phyloP scores from a whole-genome alignment of 1,140 invertebrate genomes.

The Melipona quadrifasciata region DNA sequence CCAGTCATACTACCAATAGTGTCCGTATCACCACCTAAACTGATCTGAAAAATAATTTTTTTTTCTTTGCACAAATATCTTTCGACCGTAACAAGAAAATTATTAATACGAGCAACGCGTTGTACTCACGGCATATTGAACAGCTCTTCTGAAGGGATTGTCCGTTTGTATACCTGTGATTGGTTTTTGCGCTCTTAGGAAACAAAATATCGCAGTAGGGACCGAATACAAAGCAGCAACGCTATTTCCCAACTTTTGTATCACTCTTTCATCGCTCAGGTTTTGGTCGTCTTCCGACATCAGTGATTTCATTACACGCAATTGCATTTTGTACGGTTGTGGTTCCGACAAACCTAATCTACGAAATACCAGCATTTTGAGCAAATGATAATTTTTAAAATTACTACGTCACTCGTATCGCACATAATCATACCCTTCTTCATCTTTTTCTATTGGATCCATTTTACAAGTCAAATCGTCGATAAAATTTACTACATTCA shows the following conservation, averaged over 20 bases:
- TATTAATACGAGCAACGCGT: background rate
- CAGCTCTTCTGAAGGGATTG: conserved; percentile 85
- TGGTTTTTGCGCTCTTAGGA: conserved; percentile 84
- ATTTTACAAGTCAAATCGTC: conserved; percentile 84
- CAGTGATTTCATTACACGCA: conserved; percentile 81
- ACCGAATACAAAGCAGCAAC: conserved; percentile 87
- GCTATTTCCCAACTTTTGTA: conserved; percentile 84
- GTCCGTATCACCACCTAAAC: conserved; percentile 90
- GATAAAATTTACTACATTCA: conserved; percentile 82
- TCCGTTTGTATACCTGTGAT: conserved; percentile 83
- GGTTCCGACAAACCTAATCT: conserved; percentile 71
- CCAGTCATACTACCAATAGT: conserved; percentile 92
- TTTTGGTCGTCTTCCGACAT: conserved; percentile 74
- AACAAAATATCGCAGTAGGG: conserved; percentile 89
- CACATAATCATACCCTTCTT: conserved; percentile 75
- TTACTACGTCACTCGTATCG: background rate
- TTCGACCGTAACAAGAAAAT: conserved; percentile 6
- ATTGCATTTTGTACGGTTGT: conserved; percentile 81
- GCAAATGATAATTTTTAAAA: conserved; percentile 24
- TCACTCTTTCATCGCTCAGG: conserved; percentile 81
- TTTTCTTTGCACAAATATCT: background rate
- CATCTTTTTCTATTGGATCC: conserved; percentile 83
- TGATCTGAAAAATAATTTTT: conserved; percentile 83
- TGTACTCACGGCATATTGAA: conserved; percentile 81
- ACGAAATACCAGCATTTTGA: conserved; percentile 43